phyloP scores from a whole-genome alignment of 2,113 vertebrate species.

The Holacanthus passer region DNA sequence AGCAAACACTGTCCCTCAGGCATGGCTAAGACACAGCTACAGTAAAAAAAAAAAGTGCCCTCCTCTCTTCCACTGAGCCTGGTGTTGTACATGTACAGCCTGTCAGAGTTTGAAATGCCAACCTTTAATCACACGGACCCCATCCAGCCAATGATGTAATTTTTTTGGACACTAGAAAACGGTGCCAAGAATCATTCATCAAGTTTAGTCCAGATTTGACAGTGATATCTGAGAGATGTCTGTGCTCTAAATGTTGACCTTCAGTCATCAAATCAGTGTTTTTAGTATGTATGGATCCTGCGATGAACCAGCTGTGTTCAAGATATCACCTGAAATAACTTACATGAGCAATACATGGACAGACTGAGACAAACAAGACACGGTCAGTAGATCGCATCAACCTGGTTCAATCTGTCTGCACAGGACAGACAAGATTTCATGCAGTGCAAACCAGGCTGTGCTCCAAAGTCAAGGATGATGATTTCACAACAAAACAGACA shows the following conservation, averaged over 20 bases:
- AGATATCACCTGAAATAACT: slow-evolving; percentile 22
- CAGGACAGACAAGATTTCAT: background rate
- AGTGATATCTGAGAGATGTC: slow-evolving; percentile 31
- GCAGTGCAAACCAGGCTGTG: background rate
- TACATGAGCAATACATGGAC: slow-evolving; percentile 10
- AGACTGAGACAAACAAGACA: slow-evolving; percentile 22
- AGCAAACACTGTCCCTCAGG: background rate
- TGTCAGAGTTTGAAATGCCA: slow-evolving; percentile 25
- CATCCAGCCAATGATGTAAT: slow-evolving; percentile 18
- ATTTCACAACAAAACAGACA: background rate
- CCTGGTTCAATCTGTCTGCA: slow-evolving; percentile 16
- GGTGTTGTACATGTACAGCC: background rate
- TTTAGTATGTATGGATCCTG: slow-evolving; percentile 1
- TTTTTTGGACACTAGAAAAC: slow-evolving; percentile 39
- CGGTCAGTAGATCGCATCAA: slow-evolving; percentile 44
- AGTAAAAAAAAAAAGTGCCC: background rate
- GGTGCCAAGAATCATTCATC: slow-evolving; percentile 31
- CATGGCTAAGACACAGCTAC: background rate
- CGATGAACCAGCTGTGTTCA: background rate
- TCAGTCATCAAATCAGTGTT: slow-evolving; percentile 10
- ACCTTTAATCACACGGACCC: slow-evolving; percentile 32
- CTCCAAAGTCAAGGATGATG: slow-evolving; percentile 3
- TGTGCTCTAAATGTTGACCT: slow-evolving; percentile 18
- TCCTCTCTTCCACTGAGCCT: background rate
- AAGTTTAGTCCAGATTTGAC: slow-evolving; percentile 25